A percentile compares a stretch with the other conserved stretches of the same genome.
phyloP scores from a whole-genome alignment of 2,113 vertebrate species.

The Elgaria multicarinata region DNA sequence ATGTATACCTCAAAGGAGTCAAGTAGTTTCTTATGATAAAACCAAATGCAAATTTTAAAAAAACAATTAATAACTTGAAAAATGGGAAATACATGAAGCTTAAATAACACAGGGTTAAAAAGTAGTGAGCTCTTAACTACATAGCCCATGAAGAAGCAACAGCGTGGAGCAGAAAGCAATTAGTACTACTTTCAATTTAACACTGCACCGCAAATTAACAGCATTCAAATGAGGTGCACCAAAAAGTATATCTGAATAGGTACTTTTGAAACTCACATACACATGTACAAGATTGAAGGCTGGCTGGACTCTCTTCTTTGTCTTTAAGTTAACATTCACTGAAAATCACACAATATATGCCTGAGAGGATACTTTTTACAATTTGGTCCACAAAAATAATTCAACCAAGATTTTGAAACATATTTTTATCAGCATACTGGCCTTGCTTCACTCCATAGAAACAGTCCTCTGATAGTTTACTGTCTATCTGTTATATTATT shows the following conservation, averaged over 20 bases:
- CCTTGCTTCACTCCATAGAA: background rate
- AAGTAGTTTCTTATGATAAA: background rate
- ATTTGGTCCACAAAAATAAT: background rate
- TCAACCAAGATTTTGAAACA: background rate
- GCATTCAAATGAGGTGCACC: background rate
- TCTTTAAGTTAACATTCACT: background rate
- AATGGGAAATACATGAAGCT: background rate
- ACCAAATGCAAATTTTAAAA: background rate
- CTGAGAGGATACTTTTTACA: background rate
- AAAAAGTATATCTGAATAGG: background rate
- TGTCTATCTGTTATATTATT: slow-evolving; percentile 2
- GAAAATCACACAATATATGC: background rate
- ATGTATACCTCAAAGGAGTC: background rate
- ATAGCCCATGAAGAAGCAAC: background rate
- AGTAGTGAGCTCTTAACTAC: background rate
- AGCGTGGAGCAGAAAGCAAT: background rate
- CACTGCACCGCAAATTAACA: background rate
- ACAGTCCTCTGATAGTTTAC: background rate
- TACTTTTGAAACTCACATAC: background rate
- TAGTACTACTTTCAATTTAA: background rate
- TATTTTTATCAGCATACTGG: background rate
- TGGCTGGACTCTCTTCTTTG: background rate
- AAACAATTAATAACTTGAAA: background rate
- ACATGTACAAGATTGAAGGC: background rate
- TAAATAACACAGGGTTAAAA: background rate